phyloP scores from a whole-genome alignment of 1,140 invertebrate genomes.

The Parapsyche elsis region DNA sequence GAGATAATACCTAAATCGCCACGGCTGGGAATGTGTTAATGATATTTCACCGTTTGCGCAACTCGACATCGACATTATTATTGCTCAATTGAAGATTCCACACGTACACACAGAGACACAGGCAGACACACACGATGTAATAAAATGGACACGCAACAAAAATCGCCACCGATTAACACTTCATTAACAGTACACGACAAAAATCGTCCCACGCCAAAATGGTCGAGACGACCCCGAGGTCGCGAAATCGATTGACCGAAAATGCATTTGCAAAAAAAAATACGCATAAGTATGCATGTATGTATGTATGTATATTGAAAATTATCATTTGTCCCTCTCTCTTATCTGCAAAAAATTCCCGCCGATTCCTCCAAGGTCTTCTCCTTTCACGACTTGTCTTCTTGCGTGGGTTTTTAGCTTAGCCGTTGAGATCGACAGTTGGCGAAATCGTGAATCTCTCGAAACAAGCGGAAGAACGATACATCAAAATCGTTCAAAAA shows the following conservation, averaged over 20 bases:
- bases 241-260: not conserved
- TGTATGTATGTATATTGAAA: slow-evolving; percentile 22
- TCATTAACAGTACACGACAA: not conserved
- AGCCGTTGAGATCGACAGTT: not conserved
- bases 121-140: not conserved
- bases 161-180: not conserved
- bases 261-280: not conserved
- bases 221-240: not conserved
- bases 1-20: too few species aligned
- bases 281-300: too few species aligned
- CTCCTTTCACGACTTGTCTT: slow-evolving; percentile 33
- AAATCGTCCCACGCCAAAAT: not conserved
- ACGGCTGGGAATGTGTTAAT: too few species aligned
- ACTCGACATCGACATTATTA: too few species aligned
- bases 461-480: slow-evolving; percentile 15
- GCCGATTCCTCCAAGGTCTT: slow-evolving; percentile 37
- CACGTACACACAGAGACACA: too few species aligned
- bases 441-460: slow-evolving; percentile 9
- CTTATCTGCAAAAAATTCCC: slow-evolving; percentile 1
- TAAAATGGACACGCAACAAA: not conserved
- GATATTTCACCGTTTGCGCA: too few species aligned
- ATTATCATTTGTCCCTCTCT: slow-evolving; percentile 27
- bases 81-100: too few species aligned
- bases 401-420: slow-evolving; percentile 19
- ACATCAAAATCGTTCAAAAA: too few species aligned